These are phyloP conservation scores for Chaetodon trifascialis DNA, from an alignment of 2,113 vertebrate genomes.

Conservation along the genomic window DNA sequence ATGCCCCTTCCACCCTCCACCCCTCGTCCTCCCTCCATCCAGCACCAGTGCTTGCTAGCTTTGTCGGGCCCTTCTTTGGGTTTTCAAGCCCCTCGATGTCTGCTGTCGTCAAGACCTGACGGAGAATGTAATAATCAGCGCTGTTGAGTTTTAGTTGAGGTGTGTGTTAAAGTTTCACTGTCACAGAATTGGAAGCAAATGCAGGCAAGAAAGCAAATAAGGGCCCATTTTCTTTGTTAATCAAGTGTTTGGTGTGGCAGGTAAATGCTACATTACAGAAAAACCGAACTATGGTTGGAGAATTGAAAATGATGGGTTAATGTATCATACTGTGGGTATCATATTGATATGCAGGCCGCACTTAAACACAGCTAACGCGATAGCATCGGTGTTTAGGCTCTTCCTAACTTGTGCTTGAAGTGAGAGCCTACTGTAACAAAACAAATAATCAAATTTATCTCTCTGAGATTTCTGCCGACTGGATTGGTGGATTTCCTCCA, in stretches of 20 bases:
- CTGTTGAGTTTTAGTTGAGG: conserved; percentile 32
- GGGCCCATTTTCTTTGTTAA: conserved; percentile 24
- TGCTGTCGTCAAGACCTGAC: conserved; percentile 9
- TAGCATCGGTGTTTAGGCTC: conserved; percentile 9
- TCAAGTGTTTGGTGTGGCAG: conserved; percentile 4
- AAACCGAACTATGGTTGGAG: neutral
- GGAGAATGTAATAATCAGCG: conserved; percentile 49
- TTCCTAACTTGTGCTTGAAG: conserved; percentile 1
- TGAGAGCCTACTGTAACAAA: neutral
- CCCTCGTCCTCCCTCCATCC: conserved; percentile 45
- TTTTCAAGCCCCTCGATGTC: conserved; percentile 2
- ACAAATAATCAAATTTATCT: conserved; percentile 20
- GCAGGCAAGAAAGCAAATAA: conserved; percentile 51
- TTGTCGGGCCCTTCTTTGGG: conserved; percentile 31
- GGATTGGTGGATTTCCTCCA: conserved; percentile 66
- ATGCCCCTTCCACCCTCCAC: conserved; percentile 46
- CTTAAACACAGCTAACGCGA: neutral
- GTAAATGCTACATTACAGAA: neutral
- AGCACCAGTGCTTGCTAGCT: conserved; percentile 25
- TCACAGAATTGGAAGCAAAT: conserved; percentile 37
- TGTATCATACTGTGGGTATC: neutral
- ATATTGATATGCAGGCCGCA: too few species aligned
- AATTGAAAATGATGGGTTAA: neutral
- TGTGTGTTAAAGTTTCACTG: conserved; percentile 25
- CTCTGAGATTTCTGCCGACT: conserved; percentile 24